Base-by-base conservation (phyloP, 1,140 invertebrate genomes). In the Sinonovacula constricta region DNA sequence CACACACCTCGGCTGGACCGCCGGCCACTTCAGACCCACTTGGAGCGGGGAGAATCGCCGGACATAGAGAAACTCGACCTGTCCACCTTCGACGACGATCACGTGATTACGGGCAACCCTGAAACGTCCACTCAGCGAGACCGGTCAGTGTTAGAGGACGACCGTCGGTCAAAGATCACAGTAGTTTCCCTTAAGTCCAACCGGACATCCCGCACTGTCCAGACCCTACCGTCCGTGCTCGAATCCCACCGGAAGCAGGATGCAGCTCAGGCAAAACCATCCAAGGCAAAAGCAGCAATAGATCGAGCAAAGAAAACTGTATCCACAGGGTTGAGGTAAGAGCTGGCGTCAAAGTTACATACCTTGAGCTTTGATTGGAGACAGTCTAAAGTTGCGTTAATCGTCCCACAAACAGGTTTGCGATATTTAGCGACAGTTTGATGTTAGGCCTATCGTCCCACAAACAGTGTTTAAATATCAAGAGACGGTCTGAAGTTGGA, bases 141-240 rank as follows among this genome's bases (percentile, higher is more conserved):
- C 7, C 45, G 39, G 24, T 65, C 45, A 18, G 63, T 67, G 1
- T n/a, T n/a, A n/a, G 72, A 76, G 24, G 72, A 76, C 39, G 72
- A 76, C 24, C 15, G 49, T 7, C 45, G 63, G 28, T 76, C 72
- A 10, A 76, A 76, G 33, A 76, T 76, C 4, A 76, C 72, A 22
- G 72, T 76, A 1, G 54, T 76, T 14, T 76, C 72, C 1, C 31
- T 76, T 10, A 76, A 76, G 54, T 76, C 72, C 2, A 65, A 76
- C 49, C 62, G 72, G 3, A 76, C 72, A 3, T 76, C 72, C 31
- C 49, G 63, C 14, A 76, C 72, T 1, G 72, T 76, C 2, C 72
- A 76, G 33, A 76, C 72, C 22, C 30, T 56, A 1, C 60, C 63
- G 72, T 76, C 72, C 3, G 33, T 45, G 14, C 63, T 76, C 39